Percentiles rank a stretch among this genome's conserved stretches.
phyloP scores from a whole-genome alignment of 2,113 vertebrate genomes.

The Polypterus bichir region DNA sequence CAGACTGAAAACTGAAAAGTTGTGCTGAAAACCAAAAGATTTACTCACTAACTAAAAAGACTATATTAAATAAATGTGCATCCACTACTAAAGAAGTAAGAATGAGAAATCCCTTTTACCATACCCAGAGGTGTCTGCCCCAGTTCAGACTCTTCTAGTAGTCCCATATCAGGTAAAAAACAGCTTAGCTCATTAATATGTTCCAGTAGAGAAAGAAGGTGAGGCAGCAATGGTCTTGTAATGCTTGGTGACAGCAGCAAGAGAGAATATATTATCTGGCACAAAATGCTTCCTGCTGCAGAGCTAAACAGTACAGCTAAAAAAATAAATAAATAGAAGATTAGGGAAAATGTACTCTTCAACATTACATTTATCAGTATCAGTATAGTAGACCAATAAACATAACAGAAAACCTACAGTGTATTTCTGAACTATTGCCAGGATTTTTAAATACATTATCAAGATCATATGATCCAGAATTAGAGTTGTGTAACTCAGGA shows the following conservation, averaged over 20 bases:
- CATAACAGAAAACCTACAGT: background rate
- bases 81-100: background rate
- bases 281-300: constrained; percentile 54
- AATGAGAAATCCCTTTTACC: background rate
- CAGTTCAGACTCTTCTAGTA: constrained; percentile 49
- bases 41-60: no score
- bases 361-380: background rate
- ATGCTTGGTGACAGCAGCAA: constrained; percentile 50
- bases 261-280: constrained; percentile 59
- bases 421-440: no score
- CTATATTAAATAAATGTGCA: background rate
- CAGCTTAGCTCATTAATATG: constrained; percentile 53
- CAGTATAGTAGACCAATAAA: background rate
- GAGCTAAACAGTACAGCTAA: constrained; percentile 55
- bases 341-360: background rate
- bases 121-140: background rate
- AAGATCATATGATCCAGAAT: no score
- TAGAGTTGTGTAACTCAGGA: no score
- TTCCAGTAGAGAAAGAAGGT: constrained; percentile 50
- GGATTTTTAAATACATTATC: no score
- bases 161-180: constrained; percentile 43
- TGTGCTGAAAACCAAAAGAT: no score
- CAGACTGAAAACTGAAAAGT: no score
- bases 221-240: constrained; percentile 49
- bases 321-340: background rate